Conservation (phyloP, 2,888 invertebrate species). For the Gymnocheta viridis region DNA sequence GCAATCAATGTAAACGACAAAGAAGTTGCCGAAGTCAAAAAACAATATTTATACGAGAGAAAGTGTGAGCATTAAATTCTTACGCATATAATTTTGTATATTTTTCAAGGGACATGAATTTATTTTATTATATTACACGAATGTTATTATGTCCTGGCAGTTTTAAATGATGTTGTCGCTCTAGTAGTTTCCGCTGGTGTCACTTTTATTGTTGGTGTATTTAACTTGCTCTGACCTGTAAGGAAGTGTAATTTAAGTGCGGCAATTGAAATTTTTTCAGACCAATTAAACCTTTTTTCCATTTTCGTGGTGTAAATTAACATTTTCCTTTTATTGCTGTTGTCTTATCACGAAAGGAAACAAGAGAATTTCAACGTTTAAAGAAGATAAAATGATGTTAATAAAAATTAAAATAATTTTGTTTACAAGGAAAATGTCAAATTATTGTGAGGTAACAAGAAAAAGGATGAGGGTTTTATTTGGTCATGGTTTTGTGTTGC, state of each 20-base stretch:
- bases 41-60: neutral
- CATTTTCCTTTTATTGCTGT: constrained; percentile 4
- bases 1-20: neutral
- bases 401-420: constrained; percentile 50
- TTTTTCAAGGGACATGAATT: neutral
- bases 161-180: neutral
- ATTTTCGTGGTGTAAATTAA: constrained; percentile 40
- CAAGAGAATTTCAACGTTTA: neutral
- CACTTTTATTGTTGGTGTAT: constrained; percentile 7
- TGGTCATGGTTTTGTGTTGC: neutral
- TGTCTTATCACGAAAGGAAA: neutral
- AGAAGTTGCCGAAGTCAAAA: neutral
- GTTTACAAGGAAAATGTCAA: constrained; percentile 20
- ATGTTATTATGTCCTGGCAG: neutral
- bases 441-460: neutral
- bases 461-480: neutral
- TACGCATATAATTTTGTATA: neutral
- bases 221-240: constrained; percentile 9
- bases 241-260: constrained; percentile 38
- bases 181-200: neutral
- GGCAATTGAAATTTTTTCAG: constrained; percentile 45
- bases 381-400: constrained; percentile 16
- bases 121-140: constrained; percentile 4
- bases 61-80: neutral
- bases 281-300: constrained; percentile 51